A percentile compares a stretch with the other conserved stretches of the same genome.
These are phyloP conservation scores for Leptopterna dolabrata DNA, from an alignment of 2,888 invertebrate genomes.

Conservation along the genomic window DNA sequence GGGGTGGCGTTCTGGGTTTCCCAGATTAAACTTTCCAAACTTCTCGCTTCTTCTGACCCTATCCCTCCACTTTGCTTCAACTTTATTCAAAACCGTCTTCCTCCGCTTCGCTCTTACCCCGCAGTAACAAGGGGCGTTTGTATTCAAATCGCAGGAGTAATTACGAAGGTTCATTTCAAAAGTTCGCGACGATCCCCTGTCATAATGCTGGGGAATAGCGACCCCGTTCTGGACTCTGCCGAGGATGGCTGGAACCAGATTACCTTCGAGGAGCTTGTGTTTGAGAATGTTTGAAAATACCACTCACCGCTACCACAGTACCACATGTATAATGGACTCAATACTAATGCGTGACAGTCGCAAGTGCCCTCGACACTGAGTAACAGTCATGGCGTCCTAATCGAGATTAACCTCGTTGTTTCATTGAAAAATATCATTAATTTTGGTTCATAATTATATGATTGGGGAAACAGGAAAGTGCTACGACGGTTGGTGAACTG, in stretches of 20 bases:
- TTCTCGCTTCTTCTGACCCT: constrained; percentile 26
- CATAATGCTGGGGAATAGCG: background rate
- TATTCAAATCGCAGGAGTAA: constrained; percentile 44
- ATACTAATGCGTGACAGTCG: no score
- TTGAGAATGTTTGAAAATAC: background rate
- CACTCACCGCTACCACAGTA: no score
- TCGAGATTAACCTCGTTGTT: no score
- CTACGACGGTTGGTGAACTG: no score
- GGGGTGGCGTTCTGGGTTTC: constrained; percentile 39
- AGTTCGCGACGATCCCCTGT: constrained; percentile 32
- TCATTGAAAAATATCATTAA: no score
- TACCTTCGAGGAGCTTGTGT: background rate
- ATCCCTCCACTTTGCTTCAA: constrained; percentile 24
- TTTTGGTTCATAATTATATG: no score
- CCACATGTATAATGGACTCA: no score
- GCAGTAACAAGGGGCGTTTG: constrained; percentile 40
- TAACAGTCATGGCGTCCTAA: no score
- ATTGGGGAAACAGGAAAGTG: no score
- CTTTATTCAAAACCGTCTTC: constrained; percentile 34
- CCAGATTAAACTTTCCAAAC: constrained; percentile 53
- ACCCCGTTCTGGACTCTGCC: background rate
- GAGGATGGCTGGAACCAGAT: background rate
- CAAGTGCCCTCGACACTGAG: no score
- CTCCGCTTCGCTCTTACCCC: background rate
- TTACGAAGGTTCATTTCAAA: constrained; percentile 45